Evolutionary conservation across 1,140 invertebrate species (phyloP), one percentile per base, ranked within the genome.

Genomic region (Lamellibrachia luymesi): DNA sequence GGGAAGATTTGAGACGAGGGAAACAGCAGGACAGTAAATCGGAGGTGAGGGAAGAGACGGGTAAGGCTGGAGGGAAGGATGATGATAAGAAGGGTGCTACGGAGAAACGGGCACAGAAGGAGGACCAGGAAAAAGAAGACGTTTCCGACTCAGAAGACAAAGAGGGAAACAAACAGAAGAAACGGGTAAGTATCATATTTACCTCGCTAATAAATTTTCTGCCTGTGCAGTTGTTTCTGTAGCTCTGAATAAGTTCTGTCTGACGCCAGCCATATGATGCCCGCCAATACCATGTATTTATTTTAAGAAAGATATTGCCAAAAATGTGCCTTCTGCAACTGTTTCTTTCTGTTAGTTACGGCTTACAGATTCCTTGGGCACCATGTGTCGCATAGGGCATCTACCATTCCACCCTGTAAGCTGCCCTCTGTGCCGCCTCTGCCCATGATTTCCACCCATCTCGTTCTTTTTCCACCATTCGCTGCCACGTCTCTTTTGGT

Each of bases 141-240:
- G 94, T 94, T 92, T 92, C 93, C 5, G 51, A 80, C 17, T 25
- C 91, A 64, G 90, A 92, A 93, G 92, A 94, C 50, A 93, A 93
- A n/a, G 90, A 91, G 4, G 90, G 52, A 90, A 89, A 1, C 93
- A 94, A 50, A 51, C 91, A 17, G 93, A 94, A 22, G 90, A 91
- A 90, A 91, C 92, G n/a, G 93, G 93, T 25, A 94, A 92, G 64
- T 92, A 25, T 38, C 64, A 17, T 4, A 25, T 91, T 91, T 91
- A 91, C 27, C 17, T 91, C 25, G 8, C n/a, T 90, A 90, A 7
- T 10, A 38, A 38, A 38, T 27, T 7, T 7, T 90, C 8, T 38
- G 49, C 5, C n/a, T 27, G 90, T 38, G n/a, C 90, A 90, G n/a
- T 25, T 25, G 49, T 38, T 8, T 90, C 49, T 25, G 22, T 1